These are phyloP conservation scores for Eulemur rubriventer DNA, from an alignment of 2,797 vertebrate genomes.

Conservation along the genomic window DNA sequence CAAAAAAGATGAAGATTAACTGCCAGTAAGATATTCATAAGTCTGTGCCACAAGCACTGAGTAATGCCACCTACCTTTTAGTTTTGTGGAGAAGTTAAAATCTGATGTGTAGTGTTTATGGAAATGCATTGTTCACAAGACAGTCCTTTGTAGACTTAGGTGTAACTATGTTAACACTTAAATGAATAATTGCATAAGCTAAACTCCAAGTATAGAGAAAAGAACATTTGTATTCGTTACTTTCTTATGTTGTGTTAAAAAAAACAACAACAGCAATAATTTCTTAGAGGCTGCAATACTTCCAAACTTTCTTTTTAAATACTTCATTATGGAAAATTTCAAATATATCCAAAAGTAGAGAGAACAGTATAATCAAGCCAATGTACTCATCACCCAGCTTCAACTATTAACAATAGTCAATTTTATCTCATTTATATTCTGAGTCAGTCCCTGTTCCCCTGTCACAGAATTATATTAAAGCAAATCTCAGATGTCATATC, in stretches of 20 bases:
- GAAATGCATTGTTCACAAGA: constrained; percentile 20
- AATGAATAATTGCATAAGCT: constrained; percentile 27
- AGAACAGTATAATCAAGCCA: not conserved
- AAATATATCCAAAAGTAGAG: not conserved
- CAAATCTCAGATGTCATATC: not conserved
- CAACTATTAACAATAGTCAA: not conserved
- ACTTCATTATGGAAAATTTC: constrained; percentile 1
- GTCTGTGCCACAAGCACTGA: not conserved
- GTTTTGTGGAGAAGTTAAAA: constrained; percentile 28
- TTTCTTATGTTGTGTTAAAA: not conserved
- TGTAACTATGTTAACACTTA: not conserved
- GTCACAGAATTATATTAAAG: not conserved
- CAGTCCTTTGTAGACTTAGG: not conserved
- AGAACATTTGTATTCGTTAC: not conserved
- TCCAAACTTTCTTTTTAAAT: constrained; percentile 32
- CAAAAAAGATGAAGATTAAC: not conserved
- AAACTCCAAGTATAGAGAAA: constrained; percentile 5
- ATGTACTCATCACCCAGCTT: not conserved
- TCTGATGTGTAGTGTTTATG: not conserved
- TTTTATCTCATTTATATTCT: not conserved
- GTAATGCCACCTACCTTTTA: not conserved
- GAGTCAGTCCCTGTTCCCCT: not conserved
- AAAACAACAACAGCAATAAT: not conserved
- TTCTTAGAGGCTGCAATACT: constrained; percentile 5
- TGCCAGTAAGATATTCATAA: constrained; percentile 9